These are phyloP conservation scores for Garra rufa DNA, from an alignment of 2,113 vertebrate species.

Conservation along the genomic window DNA sequence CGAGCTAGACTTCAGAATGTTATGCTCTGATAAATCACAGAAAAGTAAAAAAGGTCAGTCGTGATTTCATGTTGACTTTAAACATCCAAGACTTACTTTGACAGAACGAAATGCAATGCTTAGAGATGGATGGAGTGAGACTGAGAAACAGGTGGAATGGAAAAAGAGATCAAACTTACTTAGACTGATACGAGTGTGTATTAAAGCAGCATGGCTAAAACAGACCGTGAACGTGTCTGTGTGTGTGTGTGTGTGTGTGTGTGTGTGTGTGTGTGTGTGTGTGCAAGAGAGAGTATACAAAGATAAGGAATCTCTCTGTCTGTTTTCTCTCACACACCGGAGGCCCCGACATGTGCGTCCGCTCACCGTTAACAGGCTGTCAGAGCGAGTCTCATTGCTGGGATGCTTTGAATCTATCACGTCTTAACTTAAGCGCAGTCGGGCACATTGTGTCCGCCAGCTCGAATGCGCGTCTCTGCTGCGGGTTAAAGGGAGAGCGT, in stretches of 20 bases:
- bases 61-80: neutral
- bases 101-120: constrained; percentile 6
- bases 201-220: neutral
- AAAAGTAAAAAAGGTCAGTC: neutral
- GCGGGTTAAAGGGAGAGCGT: constrained; percentile 12
- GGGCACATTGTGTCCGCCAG: constrained; percentile 16
- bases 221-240: constrained; percentile 7
- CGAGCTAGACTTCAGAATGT: neutral
- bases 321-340: constrained; percentile 46
- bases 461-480: neutral
- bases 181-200: constrained; percentile 5
- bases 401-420: constrained; percentile 50
- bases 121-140: constrained; percentile 1
- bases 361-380: constrained; percentile 44
- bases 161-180: constrained; percentile 22
- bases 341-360: constrained; percentile 35
- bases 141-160: constrained; percentile 21
- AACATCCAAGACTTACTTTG: neutral
- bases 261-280: constrained; percentile 4
- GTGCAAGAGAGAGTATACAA: neutral
- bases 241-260: neutral
- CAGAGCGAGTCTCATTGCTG: constrained; percentile 47
- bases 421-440: constrained; percentile 23
- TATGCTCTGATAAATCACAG: neutral
- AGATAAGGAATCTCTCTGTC: constrained; percentile 41